Conservation (phyloP, 1,140 invertebrate species). For the Kradibia gibbosae region DNA sequence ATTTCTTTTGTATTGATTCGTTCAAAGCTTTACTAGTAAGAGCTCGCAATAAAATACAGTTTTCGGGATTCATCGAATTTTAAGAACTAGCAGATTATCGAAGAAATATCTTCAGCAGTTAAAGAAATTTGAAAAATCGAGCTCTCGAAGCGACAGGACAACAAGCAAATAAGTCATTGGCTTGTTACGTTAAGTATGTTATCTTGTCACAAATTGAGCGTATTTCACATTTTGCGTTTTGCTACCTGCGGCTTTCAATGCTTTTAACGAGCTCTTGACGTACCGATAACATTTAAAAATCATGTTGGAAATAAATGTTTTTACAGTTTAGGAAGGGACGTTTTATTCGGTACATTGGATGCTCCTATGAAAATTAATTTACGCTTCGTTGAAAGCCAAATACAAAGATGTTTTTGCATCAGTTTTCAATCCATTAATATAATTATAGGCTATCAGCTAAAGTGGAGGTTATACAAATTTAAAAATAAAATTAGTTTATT, state of each 20-base stretch:
- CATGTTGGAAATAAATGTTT: not conserved
- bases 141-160: not conserved
- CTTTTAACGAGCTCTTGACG: not conserved
- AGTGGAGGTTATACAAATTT: not conserved
- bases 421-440: not conserved
- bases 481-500: no score
- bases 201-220: not conserved
- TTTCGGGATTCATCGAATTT: not conserved
- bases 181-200: not conserved
- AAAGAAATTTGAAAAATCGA: slow-evolving; percentile 2
- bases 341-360: not conserved
- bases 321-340: not conserved
- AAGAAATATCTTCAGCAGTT: no score
- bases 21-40: not conserved
- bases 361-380: not conserved
- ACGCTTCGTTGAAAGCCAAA: not conserved
- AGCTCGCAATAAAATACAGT: not conserved
- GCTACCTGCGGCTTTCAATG: not conserved
- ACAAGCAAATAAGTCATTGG: not conserved
- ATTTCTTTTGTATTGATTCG: not conserved
- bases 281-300: not conserved
- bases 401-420: not conserved
- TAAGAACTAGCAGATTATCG: not conserved
- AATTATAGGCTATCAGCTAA: not conserved
- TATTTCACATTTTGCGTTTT: not conserved